These are phyloP conservation scores for Clarias platycephalus DNA, from an alignment of 2,797 vertebrate genomes.

Conservation along the genomic window DNA sequence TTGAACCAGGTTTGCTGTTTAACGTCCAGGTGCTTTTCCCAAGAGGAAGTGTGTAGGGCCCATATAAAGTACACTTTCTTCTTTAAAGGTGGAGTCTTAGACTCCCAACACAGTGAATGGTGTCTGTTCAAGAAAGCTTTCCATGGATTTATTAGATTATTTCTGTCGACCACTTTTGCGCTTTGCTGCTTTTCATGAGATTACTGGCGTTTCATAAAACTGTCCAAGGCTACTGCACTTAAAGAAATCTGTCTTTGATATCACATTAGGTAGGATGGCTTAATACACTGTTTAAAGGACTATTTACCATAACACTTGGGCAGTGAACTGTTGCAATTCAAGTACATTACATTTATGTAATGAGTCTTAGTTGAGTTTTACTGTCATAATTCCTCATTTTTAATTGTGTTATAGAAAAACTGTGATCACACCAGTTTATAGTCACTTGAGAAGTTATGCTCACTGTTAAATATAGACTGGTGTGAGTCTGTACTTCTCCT, in stretches of 20 bases:
- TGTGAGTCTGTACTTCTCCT: conserved; percentile 28
- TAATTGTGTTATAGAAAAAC: conserved; percentile 34
- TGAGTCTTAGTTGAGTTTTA: conserved; percentile 21
- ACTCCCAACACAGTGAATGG: not conserved
- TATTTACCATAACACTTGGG: not conserved
- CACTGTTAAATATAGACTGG: conserved; percentile 40
- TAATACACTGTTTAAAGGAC: not conserved
- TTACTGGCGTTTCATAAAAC: not conserved
- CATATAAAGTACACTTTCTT: not conserved
- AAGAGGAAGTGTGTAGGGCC: not conserved
- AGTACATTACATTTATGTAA: not conserved
- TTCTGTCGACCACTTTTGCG: not conserved
- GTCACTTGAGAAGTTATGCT: conserved; percentile 36
- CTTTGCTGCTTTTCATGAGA: not conserved
- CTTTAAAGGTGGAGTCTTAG: not conserved
- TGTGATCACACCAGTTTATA: conserved; percentile 43
- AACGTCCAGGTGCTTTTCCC: not conserved
- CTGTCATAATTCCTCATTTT: conserved; percentile 9
- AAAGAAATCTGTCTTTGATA: conserved; percentile 4
- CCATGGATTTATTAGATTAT: not conserved
- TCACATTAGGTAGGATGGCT: not conserved
- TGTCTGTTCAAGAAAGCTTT: not conserved
- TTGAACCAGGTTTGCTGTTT: not conserved
- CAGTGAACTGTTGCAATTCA: not conserved
- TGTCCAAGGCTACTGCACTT: not conserved